Evolutionary conservation across 2,888 invertebrate species (phyloP).

Genomic region (Trilocha varians): DNA sequence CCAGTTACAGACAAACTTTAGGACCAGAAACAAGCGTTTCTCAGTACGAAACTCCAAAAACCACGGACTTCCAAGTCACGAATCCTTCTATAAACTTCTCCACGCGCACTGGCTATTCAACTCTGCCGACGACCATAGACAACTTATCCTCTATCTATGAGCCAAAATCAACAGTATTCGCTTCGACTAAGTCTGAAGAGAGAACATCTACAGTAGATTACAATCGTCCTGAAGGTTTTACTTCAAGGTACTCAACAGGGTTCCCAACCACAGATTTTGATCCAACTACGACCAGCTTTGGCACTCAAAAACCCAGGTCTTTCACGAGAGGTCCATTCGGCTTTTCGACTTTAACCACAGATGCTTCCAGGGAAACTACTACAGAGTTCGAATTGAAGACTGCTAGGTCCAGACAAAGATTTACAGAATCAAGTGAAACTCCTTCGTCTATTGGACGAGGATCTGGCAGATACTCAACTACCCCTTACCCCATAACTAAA

Average conservation of each 20-base stretch:
- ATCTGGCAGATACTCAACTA: conserved; percentile 1
- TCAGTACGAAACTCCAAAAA: conserved; percentile 23
- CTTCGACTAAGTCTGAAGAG: background rate
- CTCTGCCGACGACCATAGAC: background rate
- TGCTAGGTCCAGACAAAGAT: conserved; percentile 1
- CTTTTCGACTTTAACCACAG: conserved; percentile 10
- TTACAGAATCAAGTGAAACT: background rate
- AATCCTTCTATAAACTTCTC: conserved; percentile 9
- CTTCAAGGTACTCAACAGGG: background rate
- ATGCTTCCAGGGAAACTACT: conserved; percentile 16
- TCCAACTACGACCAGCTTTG: conserved; percentile 13
- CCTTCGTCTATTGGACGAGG: background rate
- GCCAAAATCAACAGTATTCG: background rate
- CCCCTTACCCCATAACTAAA: conserved; percentile 1
- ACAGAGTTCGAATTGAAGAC: conserved; percentile 12
- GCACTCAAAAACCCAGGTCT: conserved; percentile 3
- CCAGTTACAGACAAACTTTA: conserved; percentile 30
- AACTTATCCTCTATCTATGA: background rate
- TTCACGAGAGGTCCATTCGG: conserved; percentile 2
- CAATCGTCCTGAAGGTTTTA: background rate
- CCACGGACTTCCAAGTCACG: conserved; percentile 12
- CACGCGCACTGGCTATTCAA: conserved; percentile 6
- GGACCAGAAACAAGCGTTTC: conserved; percentile 23
- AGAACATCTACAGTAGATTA: background rate
- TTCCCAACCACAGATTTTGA: conserved; percentile 14